These are phyloP conservation scores for Odontothrips loti DNA, from an alignment of 2,888 invertebrate species.

Conservation along the genomic window DNA sequence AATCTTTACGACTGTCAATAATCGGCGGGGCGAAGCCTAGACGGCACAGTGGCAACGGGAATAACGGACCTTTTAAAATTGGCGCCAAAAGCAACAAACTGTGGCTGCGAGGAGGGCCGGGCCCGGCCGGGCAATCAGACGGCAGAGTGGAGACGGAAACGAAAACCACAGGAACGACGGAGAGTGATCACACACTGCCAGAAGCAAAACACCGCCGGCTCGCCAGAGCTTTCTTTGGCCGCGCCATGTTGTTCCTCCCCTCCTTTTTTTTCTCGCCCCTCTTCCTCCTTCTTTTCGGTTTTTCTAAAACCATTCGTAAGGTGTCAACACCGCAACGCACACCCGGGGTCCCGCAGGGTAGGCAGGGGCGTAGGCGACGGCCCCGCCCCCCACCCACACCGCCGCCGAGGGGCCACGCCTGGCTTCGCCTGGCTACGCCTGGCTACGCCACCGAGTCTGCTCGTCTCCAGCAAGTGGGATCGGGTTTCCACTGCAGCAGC, in stretches of 20 bases:
- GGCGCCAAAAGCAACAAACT: background rate
- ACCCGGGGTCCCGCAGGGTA: background rate
- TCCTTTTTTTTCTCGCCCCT: background rate
- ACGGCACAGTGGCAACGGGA: background rate
- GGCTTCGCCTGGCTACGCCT: no score
- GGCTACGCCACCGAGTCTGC: no score
- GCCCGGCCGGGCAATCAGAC: background rate
- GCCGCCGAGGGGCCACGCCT: background rate
- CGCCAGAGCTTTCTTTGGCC: background rate
- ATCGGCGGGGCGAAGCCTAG: no score
- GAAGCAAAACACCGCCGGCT: background rate
- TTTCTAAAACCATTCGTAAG: conserved; percentile 1
- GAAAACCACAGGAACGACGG: no score
- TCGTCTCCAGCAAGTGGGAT: background rate
- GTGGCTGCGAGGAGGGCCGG: background rate
- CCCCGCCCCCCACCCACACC: background rate
- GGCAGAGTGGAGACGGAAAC: background rate
- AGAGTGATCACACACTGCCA: no score
- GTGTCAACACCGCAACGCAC: background rate
- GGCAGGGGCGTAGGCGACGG: background rate
- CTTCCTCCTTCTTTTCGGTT: background rate
- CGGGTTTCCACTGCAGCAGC: background rate
- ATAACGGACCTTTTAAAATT: background rate
- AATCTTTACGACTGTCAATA: background rate
- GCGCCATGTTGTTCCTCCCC: background rate